A percentile compares a stretch with the other conserved stretches of the same genome.
Evolutionary conservation across 53 echinoderm and acorn worm genomes (phyloP).

Genomic region (Hippasteria phrygiana): DNA sequence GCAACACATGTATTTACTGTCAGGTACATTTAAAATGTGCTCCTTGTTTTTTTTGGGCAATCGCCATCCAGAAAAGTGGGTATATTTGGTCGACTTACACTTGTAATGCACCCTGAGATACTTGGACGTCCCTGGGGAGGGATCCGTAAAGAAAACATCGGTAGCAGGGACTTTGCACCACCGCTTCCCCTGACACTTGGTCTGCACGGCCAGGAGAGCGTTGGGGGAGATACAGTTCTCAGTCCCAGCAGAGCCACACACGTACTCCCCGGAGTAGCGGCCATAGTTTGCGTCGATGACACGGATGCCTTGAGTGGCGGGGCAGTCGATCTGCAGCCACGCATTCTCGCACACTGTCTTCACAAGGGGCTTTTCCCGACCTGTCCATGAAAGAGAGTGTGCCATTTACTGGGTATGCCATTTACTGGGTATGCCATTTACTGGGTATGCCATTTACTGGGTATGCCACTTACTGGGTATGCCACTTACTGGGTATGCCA

Average conservation of each 20-base stretch:
- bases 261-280: constrained; percentile 6
- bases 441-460: too few species aligned
- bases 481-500: too few species aligned
- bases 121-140: not conserved
- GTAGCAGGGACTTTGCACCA: constrained; percentile 40
- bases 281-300: constrained; percentile 47
- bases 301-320: constrained; percentile 14
- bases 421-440: too few species aligned
- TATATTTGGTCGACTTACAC: constrained; percentile 17
- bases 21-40: too few species aligned
- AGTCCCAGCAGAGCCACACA: not conserved
- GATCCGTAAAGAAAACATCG: not conserved
- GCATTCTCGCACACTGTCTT: constrained; percentile 3
- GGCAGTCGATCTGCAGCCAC: constrained; percentile 30
- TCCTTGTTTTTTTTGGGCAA: too few species aligned
- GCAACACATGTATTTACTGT: too few species aligned
- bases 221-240: constrained; percentile 14
- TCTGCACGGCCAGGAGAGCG: constrained; percentile 7
- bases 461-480: too few species aligned
- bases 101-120: constrained; percentile 24
- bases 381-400: not conserved
- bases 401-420: too few species aligned
- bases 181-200: constrained; percentile 38
- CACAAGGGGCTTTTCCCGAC: not conserved
- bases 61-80: too few species aligned